Evolutionary conservation across 2,888 invertebrate species (phyloP).

Genomic region (Trypoxylon attenuatum): DNA sequence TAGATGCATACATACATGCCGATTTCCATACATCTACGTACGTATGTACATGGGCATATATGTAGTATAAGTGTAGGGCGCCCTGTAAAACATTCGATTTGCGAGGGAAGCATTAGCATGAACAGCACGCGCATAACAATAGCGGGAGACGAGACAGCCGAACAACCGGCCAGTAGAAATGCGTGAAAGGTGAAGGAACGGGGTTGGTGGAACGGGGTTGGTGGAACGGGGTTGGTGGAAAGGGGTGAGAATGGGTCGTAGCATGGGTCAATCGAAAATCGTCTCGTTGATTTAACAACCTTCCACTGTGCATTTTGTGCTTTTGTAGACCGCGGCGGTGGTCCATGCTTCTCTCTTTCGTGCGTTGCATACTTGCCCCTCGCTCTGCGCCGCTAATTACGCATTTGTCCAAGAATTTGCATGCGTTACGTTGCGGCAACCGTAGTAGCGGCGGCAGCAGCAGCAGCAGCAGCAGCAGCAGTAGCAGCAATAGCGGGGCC

Average conservation of each 20-base stretch:
- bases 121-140: conserved; percentile 47
- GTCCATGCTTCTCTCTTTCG: too few species aligned
- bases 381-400: conserved; percentile 61
- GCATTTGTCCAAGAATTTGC: conserved; percentile 68
- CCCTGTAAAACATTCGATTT: conserved; percentile 48
- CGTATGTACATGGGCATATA: not conserved
- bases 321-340: not conserved
- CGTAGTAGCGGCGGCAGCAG: too few species aligned
- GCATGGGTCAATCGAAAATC: conserved; percentile 50
- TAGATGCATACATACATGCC: too few species aligned
- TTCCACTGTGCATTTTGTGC: conserved; percentile 17
- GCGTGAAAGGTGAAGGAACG: not conserved
- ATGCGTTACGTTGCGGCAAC: conserved; percentile 59
- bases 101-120: conserved; percentile 48
- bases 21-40: not conserved
- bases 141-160: conserved; percentile 30
- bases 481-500: too few species aligned
- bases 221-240: too few species aligned
- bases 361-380: conserved; percentile 19
- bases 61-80: too few species aligned
- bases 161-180: not conserved
- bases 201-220: too few species aligned
- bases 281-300: conserved; percentile 57
- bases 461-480: too few species aligned
- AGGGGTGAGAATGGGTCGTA: too few species aligned